Percentiles rank a stretch among this genome's conserved stretches.
These are phyloP conservation scores for Dicroscelio sp. DNA, from an alignment of 2,888 invertebrate genomes.

Conservation along the genomic window DNA sequence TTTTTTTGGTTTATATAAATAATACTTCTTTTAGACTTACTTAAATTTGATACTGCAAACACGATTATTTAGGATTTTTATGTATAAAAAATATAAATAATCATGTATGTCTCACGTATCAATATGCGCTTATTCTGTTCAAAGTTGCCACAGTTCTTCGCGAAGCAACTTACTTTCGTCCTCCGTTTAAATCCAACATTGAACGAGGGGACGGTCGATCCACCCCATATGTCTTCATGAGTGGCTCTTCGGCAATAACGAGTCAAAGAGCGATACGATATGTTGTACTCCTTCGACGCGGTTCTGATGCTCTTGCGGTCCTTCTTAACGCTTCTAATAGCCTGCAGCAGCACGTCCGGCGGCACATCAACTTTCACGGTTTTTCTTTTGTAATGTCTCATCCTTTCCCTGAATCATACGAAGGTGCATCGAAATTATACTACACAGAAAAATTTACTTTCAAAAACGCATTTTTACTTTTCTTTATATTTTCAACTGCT, in stretches of 20 bases:
- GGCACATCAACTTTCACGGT: not conserved
- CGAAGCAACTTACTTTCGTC: conserved; percentile 1
- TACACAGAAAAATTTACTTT: no score
- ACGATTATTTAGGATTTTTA: no score
- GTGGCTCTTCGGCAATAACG: not conserved
- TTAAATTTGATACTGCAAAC: no score
- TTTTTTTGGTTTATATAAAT: no score
- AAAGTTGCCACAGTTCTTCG: no score
- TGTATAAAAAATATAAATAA: no score
- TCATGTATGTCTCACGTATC: no score
- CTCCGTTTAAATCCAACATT: not conserved
- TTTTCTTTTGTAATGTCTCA: not conserved
- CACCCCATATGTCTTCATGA: conserved; percentile 9
- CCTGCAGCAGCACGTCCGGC: not conserved
- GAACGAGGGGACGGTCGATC: not conserved
- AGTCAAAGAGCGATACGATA: not conserved
- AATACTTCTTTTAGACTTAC: no score
- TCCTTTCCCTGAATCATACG: not conserved
- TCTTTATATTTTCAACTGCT: no score
- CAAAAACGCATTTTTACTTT: no score
- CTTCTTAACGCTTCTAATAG: not conserved
- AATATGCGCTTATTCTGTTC: no score
- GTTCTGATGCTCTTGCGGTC: not conserved
- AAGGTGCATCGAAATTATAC: no score
- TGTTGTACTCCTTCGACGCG: not conserved